Conservation (phyloP, 2,113 vertebrate genomes). For the Percina caprodes region DNA sequence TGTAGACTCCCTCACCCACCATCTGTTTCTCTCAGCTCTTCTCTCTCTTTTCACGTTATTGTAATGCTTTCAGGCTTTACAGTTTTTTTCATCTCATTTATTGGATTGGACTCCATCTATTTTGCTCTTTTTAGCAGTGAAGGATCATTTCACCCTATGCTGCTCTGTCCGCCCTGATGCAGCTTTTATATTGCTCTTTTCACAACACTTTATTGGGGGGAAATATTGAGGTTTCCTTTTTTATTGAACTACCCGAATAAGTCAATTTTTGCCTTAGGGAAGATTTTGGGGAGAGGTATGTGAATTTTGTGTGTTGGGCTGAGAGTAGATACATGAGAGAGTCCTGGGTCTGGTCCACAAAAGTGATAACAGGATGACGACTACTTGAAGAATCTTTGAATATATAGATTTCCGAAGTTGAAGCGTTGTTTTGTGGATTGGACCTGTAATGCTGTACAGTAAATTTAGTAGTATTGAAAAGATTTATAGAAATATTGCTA, state of each 20-base stretch:
- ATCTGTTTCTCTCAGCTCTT: slow-evolving; percentile 30
- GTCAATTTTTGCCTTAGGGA: slow-evolving; percentile 1
- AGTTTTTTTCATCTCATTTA: slow-evolving; percentile 24
- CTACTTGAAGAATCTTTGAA: background rate
- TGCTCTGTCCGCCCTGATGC: slow-evolving; percentile 27
- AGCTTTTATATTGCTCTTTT: slow-evolving; percentile 43
- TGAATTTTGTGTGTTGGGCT: slow-evolving; percentile 16
- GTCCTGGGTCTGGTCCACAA: background rate
- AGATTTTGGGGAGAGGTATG: slow-evolving; percentile 14
- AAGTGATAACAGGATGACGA: slow-evolving; percentile 2
- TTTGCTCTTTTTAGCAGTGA: slow-evolving; percentile 48
- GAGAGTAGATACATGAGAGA: background rate
- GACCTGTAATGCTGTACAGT: background rate
- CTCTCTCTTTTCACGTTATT: slow-evolving; percentile 20
- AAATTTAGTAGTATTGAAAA: background rate
- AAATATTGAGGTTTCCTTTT: slow-evolving; percentile 30
- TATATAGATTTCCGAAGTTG: background rate
- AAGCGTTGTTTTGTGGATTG: background rate
- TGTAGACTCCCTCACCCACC: slow-evolving; percentile 33
- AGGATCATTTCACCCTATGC: slow-evolving; percentile 12
- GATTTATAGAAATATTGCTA: background rate
- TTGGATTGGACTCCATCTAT: slow-evolving; percentile 51
- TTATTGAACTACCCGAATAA: slow-evolving; percentile 40
- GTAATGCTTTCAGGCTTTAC: slow-evolving; percentile 37
- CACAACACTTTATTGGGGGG: slow-evolving; percentile 11